A percentile compares a stretch with the other conserved stretches of the same genome.
Conservation (phyloP, 2,888 invertebrate genomes). For the Clitarchus hookeri region DNA sequence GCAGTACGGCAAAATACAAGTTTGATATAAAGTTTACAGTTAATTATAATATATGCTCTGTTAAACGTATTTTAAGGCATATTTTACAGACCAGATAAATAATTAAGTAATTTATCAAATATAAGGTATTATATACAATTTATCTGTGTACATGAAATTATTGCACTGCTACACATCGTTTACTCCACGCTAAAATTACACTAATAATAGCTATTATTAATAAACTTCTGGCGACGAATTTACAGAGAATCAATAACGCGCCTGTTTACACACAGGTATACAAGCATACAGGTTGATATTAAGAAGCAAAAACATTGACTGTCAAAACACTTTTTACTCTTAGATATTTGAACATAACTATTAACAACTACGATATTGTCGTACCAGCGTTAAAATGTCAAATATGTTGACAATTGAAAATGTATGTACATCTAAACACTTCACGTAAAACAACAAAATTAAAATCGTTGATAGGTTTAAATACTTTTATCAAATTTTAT, state of each 20-base stretch:
- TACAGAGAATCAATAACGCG: conserved; percentile 18
- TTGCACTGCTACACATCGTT: conserved; percentile 37
- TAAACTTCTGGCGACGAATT: conserved; percentile 27
- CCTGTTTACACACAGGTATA: neutral
- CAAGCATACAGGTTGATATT: neutral
- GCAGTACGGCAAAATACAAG: too few species aligned
- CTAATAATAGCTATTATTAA: conserved; percentile 16
- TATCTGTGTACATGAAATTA: conserved; percentile 33
- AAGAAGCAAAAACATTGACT: neutral
- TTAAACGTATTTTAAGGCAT: neutral
- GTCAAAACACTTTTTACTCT: conserved; percentile 18
- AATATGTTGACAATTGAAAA: conserved; percentile 32
- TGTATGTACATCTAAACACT: conserved; percentile 34
- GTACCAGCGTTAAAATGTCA: conserved; percentile 35
- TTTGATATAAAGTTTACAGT: neutral
- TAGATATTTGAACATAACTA: conserved; percentile 22
- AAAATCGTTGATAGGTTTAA: neutral
- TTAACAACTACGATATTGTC: conserved; percentile 36
- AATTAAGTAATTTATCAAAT: neutral
- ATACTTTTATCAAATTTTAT: conserved; percentile 15
- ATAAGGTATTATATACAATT: neutral
- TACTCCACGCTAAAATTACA: conserved; percentile 31
- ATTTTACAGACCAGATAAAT: neutral
- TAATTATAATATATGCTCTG: neutral
- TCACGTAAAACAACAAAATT: conserved; percentile 27